Percentiles rank a stretch among this genome's conserved stretches.
Conservation (phyloP, 2,797 vertebrate genomes). For the Mastacembelus armatus region DNA sequence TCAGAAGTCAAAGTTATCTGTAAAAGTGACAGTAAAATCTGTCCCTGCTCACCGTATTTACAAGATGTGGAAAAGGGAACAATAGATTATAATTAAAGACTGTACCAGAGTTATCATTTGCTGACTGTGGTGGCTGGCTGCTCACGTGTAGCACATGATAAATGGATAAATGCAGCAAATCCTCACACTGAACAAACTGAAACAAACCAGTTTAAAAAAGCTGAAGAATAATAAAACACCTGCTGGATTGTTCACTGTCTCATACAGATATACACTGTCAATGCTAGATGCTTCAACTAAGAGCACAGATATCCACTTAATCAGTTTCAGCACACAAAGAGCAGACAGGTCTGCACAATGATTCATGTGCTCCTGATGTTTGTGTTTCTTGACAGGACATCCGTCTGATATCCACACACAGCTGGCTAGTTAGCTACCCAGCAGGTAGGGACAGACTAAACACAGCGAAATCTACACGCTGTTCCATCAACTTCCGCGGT, state of each 20-base stretch:
- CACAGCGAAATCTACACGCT: not conserved
- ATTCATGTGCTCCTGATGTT: constrained; percentile 16
- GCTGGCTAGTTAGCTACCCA: constrained; percentile 27
- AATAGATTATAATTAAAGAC: no score
- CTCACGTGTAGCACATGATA: not conserved
- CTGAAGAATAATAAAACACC: constrained; percentile 1
- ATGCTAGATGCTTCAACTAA: not conserved
- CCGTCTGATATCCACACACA: constrained; percentile 21
- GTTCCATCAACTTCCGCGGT: constrained; percentile 13
- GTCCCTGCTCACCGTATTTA: not conserved
- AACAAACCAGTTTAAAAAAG: not conserved
- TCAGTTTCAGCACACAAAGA: not conserved
- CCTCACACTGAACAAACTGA: not conserved
- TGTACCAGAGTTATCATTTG: no score
- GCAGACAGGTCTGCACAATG: not conserved
- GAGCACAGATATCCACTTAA: no score
- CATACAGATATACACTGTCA: no score
- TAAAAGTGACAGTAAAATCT: not conserved
- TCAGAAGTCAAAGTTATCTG: not conserved
- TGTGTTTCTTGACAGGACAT: constrained; percentile 29
- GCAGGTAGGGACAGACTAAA: constrained; percentile 29
- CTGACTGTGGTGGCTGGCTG: no score
- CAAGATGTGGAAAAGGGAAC: no score
- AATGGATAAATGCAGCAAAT: not conserved
- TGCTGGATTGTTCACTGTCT: not conserved